phyloP scores from a whole-genome alignment of 2,888 invertebrate genomes.

The Cosmia pyralina region DNA sequence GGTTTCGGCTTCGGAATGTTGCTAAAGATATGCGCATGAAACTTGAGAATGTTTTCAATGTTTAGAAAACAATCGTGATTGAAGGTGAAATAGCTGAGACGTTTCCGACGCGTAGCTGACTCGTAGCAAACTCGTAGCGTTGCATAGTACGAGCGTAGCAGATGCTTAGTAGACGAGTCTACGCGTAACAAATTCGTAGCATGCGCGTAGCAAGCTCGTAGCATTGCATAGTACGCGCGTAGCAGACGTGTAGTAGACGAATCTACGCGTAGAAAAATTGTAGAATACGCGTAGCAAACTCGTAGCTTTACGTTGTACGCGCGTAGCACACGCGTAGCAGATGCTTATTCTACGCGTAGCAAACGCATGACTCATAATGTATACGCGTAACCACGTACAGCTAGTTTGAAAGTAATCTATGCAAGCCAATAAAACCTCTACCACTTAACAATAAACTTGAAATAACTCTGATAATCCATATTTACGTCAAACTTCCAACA shows the following conservation, averaged over 20 bases:
- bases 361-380: neutral
- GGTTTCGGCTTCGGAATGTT: neutral
- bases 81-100: neutral
- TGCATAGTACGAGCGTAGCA: neutral
- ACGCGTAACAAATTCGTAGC: neutral
- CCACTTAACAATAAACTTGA: neutral
- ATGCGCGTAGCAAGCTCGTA: neutral
- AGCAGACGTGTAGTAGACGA: neutral
- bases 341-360: neutral
- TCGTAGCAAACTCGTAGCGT: neutral
- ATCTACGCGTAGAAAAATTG: neutral
- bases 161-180: neutral
- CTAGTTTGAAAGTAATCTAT: neutral
- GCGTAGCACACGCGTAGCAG: neutral
- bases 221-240: neutral
- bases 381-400: neutral
- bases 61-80: neutral
- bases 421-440: neutral
- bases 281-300: neutral
- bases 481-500: slow-evolving; percentile 15
- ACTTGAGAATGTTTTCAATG: neutral
- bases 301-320: neutral
- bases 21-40: neutral
- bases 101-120: neutral
- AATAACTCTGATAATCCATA: slow-evolving; percentile 1